These are phyloP conservation scores for Hyposoter didymator DNA, from an alignment of 2,888 invertebrate genomes.

Conservation along the genomic window DNA sequence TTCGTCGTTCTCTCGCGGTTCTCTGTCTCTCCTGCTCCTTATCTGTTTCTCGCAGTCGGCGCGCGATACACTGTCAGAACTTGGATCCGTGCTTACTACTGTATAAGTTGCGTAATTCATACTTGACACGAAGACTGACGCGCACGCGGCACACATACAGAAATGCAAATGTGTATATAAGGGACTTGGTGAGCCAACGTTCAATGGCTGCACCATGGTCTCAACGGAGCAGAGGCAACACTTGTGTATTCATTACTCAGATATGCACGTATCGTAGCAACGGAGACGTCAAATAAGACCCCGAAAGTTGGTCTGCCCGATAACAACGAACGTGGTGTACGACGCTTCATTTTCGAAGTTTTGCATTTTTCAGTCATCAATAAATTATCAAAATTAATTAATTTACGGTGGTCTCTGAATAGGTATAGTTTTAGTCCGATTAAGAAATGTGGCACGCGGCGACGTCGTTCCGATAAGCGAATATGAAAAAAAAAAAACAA, in stretches of 20 bases:
- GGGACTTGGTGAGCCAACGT: not conserved
- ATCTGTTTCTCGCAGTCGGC: slow-evolving; percentile 25
- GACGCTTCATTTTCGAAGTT: not conserved
- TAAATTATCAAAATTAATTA: not conserved
- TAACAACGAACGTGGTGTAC: not conserved
- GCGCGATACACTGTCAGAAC: slow-evolving; percentile 12
- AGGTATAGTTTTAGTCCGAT: not conserved
- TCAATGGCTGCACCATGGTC: not conserved
- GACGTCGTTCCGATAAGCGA: not conserved
- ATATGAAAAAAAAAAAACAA: not conserved
- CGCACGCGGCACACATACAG: not conserved
- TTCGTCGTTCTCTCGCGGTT: slow-evolving; percentile 11
- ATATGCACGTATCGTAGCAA: slow-evolving; percentile 3
- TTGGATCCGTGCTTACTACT: slow-evolving; percentile 24
- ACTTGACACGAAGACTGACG: not conserved
- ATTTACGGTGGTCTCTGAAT: not conserved
- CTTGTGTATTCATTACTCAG: not conserved
- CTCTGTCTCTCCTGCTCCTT: slow-evolving; percentile 20
- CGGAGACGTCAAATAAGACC: not conserved
- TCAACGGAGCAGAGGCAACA: not conserved
- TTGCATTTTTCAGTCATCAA: not conserved
- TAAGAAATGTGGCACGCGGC: not conserved
- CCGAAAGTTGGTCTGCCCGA: not conserved
- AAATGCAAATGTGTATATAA: not conserved
- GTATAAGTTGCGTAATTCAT: slow-evolving; percentile 23